A percentile compares a stretch with the other conserved stretches of the same genome.
Conservation (phyloP, 2,888 invertebrate species). For the Rhimphoctona megacephalus region DNA sequence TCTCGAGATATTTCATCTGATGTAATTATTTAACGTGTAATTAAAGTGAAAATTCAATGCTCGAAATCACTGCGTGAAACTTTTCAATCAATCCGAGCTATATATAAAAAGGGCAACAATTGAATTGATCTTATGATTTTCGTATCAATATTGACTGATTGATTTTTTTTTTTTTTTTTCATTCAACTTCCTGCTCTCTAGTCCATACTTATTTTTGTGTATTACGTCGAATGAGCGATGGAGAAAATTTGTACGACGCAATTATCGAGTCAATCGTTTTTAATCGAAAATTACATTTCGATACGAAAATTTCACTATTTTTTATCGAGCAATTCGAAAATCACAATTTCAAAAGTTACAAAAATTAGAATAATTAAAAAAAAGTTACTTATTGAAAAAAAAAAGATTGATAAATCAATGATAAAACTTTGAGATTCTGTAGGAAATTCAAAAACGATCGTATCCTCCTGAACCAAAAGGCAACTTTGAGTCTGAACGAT, state of each 20-base stretch:
- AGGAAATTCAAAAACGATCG: no score
- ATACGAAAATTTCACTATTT: background rate
- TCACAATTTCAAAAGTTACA: background rate
- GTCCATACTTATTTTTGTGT: background rate
- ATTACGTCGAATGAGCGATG: background rate
- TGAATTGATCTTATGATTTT: background rate
- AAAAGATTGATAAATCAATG: no score
- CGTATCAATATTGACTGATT: background rate
- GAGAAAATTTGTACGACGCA: background rate
- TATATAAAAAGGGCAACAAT: background rate
- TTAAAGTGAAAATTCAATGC: conserved; percentile 19
- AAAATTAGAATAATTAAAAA: no score
- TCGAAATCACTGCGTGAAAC: conserved; percentile 16
- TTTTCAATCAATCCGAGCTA: conserved; percentile 4
- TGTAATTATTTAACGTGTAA: conserved; percentile 23
- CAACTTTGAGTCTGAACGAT: background rate
- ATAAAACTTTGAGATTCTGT: no score
- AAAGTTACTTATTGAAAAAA: no score
- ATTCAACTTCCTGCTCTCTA: background rate
- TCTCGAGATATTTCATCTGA: conserved; percentile 25
- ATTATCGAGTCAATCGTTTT: background rate
- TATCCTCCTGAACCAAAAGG: background rate
- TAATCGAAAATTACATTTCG: background rate
- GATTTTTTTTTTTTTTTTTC: background rate
- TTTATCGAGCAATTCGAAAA: background rate